phyloP scores from a whole-genome alignment of 2,797 vertebrate genomes.

The Oreochromis mossambicus region DNA sequence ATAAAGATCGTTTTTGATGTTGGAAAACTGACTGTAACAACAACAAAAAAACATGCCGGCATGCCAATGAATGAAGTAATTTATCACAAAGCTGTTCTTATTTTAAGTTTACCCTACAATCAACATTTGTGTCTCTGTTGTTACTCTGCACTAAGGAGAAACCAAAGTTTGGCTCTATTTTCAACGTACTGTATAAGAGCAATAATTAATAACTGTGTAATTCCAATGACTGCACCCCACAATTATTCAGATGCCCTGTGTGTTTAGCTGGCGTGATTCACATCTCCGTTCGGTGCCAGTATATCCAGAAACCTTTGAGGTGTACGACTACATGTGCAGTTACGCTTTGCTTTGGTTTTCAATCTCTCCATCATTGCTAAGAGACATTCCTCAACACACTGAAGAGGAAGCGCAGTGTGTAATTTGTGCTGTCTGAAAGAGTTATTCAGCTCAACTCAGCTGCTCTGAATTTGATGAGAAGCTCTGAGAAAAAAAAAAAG shows the following conservation, averaged over 20 bases:
- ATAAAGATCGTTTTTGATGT: not conserved
- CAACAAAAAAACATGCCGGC: not conserved
- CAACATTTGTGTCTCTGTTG: not conserved
- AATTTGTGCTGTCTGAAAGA: constrained; percentile 68
- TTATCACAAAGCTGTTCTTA: not conserved
- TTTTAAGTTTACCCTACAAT: not conserved
- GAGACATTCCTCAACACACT: constrained; percentile 60
- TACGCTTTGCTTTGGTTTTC: constrained; percentile 54
- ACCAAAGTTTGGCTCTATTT: not conserved
- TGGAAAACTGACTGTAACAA: not conserved
- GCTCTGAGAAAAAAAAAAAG: constrained; percentile 30
- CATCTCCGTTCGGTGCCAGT: constrained; percentile 32
- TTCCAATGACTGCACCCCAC: constrained; percentile 34
- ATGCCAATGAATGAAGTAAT: not conserved
- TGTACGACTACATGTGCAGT: constrained; percentile 30
- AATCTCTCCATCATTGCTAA: constrained; percentile 58
- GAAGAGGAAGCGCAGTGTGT: constrained; percentile 58
- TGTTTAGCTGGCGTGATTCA: constrained; percentile 59
- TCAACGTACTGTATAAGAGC: constrained; percentile 8
- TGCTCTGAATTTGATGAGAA: constrained; percentile 54
- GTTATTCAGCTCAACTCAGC: constrained; percentile 61
- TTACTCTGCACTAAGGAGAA: not conserved
- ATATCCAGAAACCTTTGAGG: constrained; percentile 47
- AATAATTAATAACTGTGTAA: constrained; percentile 45
- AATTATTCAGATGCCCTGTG: constrained; percentile 41